phyloP scores from a whole-genome alignment of 2,888 invertebrate species.

The Melinaea menophilus region DNA sequence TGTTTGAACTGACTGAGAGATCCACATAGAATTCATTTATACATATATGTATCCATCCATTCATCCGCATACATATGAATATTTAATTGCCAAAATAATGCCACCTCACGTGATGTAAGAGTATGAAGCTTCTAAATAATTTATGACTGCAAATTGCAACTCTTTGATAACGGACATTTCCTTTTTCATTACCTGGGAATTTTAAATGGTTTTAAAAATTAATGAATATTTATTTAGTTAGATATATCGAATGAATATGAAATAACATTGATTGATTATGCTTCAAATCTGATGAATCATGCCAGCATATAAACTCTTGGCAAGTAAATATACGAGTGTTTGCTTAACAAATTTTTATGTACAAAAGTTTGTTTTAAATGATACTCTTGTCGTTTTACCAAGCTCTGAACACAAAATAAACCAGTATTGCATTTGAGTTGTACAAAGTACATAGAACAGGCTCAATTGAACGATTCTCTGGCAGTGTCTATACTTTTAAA shows the following conservation, averaged over 20 bases:
- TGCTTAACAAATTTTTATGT: constrained; percentile 7
- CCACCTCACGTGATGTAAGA: too few species aligned
- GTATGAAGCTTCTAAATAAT: too few species aligned
- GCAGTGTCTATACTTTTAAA: constrained; percentile 30
- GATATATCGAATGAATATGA: too few species aligned
- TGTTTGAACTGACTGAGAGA: not conserved
- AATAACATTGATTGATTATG: constrained; percentile 2
- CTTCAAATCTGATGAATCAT: constrained; percentile 8
- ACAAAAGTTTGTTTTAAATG: constrained; percentile 17
- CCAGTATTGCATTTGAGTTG: constrained; percentile 45
- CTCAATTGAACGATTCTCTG: constrained; percentile 15
- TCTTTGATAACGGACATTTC: too few species aligned
- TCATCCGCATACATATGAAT: too few species aligned
- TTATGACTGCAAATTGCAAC: too few species aligned
- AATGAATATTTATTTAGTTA: not conserved
- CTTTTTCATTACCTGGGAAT: too few species aligned
- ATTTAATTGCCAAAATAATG: too few species aligned
- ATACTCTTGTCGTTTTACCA: constrained; percentile 35
- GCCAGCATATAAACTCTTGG: constrained; percentile 7
- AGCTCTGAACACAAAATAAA: constrained; percentile 51
- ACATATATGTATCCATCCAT: too few species aligned
- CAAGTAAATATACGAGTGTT: constrained; percentile 9
- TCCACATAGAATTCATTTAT: not conserved
- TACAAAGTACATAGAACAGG: constrained; percentile 29
- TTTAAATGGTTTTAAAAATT: not conserved